A percentile compares a stretch with the other conserved stretches of the same genome.
Conservation (phyloP, 2,888 invertebrate species). For the Synergus japonicus region DNA sequence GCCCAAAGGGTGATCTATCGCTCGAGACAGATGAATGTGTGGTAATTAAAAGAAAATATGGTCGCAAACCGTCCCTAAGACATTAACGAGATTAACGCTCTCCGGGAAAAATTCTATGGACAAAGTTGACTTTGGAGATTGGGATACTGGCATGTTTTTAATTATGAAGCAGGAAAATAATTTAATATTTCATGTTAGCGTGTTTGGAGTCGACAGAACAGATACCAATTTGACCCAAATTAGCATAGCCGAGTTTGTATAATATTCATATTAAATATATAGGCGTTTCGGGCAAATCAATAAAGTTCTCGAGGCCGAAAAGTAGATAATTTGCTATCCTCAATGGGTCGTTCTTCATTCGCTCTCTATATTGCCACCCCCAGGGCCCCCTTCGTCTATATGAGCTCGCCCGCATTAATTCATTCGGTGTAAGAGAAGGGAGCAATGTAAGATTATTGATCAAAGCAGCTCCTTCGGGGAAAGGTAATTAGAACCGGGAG, state of each 20-base stretch:
- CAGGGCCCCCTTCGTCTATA: neutral
- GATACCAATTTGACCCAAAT: neutral
- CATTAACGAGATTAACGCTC: neutral
- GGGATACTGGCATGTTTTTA: neutral
- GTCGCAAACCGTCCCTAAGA: neutral
- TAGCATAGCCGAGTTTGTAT: neutral
- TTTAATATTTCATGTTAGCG: neutral
- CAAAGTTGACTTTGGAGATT: neutral
- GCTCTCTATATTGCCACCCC: neutral
- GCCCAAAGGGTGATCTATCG: conserved; percentile 39
- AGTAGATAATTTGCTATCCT: neutral
- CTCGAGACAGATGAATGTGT: conserved; percentile 2
- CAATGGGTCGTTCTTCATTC: neutral
- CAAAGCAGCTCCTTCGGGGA: conserved; percentile 39
- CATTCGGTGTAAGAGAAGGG: conserved; percentile 9
- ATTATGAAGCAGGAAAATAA: neutral
- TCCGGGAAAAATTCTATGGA: neutral
- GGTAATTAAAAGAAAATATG: conserved; percentile 16
- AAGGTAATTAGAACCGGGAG: conserved; percentile 44
- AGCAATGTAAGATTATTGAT: conserved; percentile 43
- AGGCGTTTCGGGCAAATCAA: neutral
- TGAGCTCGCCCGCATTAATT: conserved; percentile 6
- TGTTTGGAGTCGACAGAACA: neutral
- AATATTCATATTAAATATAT: neutral
- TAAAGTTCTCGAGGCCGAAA: neutral